These are phyloP conservation scores for Meteorus sp. DNA, from an alignment of 1,140 invertebrate genomes.

Conservation along the genomic window DNA sequence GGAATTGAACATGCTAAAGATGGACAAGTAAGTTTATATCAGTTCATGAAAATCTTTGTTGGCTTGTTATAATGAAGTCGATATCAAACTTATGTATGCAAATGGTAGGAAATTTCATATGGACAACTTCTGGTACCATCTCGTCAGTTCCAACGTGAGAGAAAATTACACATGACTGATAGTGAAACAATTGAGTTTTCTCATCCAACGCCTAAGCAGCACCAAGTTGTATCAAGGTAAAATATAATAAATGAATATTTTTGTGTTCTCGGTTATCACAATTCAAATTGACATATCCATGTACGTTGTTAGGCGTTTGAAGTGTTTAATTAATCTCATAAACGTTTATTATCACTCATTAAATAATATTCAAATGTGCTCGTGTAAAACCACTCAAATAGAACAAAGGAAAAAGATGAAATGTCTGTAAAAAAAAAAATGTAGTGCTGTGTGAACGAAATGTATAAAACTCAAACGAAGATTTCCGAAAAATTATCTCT, in stretches of 20 bases:
- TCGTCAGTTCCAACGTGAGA: slow-evolving; percentile 59
- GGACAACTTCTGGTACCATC: slow-evolving; percentile 80
- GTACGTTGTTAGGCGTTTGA: too few species aligned
- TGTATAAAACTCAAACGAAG: too few species aligned
- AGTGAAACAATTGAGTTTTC: slow-evolving; percentile 61
- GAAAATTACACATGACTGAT: slow-evolving; percentile 58
- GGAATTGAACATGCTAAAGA: slow-evolving; percentile 81
- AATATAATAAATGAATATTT: slow-evolving; percentile 7
- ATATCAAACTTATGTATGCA: slow-evolving; percentile 2
- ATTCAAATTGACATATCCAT: slow-evolving; percentile 24
- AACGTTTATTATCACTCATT: slow-evolving; percentile 8
- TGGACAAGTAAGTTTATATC: slow-evolving; percentile 66
- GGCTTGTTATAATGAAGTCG: not conserved
- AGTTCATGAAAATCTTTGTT: not conserved
- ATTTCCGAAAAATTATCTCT: too few species aligned
- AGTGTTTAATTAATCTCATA: slow-evolving; percentile 19
- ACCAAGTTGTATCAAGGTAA: slow-evolving; percentile 71
- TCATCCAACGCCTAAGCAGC: slow-evolving; percentile 53
- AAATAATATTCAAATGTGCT: not conserved
- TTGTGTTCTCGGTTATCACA: slow-evolving; percentile 27
- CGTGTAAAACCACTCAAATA: too few species aligned
- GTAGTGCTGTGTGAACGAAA: too few species aligned
- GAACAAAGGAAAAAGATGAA: too few species aligned
- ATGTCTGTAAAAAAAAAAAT: too few species aligned
- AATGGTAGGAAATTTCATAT: slow-evolving; percentile 77